phyloP scores from a whole-genome alignment of 2,797 vertebrate genomes.

The Coluber constrictor region DNA sequence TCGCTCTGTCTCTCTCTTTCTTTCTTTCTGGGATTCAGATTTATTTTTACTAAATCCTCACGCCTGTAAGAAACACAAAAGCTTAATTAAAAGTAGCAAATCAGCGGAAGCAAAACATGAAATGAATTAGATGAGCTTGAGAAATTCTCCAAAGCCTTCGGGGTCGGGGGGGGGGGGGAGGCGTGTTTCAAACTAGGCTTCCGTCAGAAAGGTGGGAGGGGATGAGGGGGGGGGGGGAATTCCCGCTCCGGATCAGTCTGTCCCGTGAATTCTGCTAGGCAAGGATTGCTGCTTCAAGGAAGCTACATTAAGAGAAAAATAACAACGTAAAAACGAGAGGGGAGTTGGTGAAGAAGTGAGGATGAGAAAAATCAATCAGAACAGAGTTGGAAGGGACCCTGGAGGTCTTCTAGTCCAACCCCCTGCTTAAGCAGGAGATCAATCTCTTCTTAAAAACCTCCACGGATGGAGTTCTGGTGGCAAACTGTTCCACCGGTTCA shows the following conservation, averaged over 20 bases:
- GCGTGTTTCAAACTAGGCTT: background rate
- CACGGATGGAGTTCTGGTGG: too few species aligned
- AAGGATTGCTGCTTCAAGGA: background rate
- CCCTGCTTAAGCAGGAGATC: too few species aligned
- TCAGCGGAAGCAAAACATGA: background rate
- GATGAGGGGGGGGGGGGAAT: too few species aligned
- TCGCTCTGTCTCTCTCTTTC: background rate
- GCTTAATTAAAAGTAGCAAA: constrained; percentile 19
- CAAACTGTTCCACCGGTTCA: too few species aligned
- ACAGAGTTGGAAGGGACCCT: too few species aligned
- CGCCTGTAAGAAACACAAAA: background rate
- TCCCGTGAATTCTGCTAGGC: background rate
- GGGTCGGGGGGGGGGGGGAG: too few species aligned
- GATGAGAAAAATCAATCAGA: background rate
- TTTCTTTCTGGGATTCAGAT: background rate
- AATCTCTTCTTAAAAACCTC: too few species aligned
- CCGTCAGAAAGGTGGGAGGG: background rate
- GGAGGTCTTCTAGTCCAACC: too few species aligned
- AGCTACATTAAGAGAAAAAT: background rate
- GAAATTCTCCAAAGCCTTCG: background rate
- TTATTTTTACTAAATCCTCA: constrained; percentile 5
- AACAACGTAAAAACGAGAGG: background rate
- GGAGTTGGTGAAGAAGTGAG: background rate
- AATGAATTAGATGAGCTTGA: constrained; percentile 8
- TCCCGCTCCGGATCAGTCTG: background rate